Percentiles rank a stretch among this genome's conserved stretches.
phyloP scores from a whole-genome alignment of 2,113 vertebrate genomes.

The Tachysurus vachellii region DNA sequence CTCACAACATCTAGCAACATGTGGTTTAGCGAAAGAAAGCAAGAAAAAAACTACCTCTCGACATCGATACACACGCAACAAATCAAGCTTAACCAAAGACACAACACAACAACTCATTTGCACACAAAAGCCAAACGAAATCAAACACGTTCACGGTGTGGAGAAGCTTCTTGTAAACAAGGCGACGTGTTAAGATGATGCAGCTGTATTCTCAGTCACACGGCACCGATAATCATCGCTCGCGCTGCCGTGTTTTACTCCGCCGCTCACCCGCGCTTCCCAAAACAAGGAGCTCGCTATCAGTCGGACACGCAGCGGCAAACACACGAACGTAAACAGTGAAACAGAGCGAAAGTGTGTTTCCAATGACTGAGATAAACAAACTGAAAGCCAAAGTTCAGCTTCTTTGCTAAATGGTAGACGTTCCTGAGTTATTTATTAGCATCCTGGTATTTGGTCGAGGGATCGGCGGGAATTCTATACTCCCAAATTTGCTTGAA shows the following conservation, averaged over 20 bases:
- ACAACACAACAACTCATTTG: slow-evolving; percentile 69
- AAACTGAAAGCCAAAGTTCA: slow-evolving; percentile 6
- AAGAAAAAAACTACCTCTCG: background rate
- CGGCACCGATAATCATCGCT: slow-evolving; percentile 67
- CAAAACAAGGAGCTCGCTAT: slow-evolving; percentile 30
- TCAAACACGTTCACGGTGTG: slow-evolving; percentile 53
- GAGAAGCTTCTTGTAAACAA: slow-evolving; percentile 70
- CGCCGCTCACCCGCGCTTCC: slow-evolving; percentile 3
- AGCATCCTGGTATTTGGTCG: background rate
- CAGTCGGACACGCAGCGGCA: slow-evolving; percentile 19
- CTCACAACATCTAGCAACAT: slow-evolving; percentile 43
- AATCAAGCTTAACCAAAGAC: slow-evolving; percentile 53
- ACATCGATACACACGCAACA: slow-evolving; percentile 60
- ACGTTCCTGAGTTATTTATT: background rate
- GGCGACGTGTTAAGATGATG: slow-evolving; percentile 69
- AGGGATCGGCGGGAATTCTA: background rate
- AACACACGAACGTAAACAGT: slow-evolving; percentile 31
- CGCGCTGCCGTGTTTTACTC: slow-evolving; percentile 54
- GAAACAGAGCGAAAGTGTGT: background rate
- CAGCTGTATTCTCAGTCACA: slow-evolving; percentile 69
- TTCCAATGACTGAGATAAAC: slow-evolving; percentile 1
- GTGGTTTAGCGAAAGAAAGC: slow-evolving; percentile 30
- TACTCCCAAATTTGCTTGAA: background rate
- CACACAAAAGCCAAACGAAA: slow-evolving; percentile 65
- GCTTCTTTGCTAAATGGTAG: background rate